Base-by-base conservation (phyloP, 2,797 vertebrate species). In the Rhinatrema bivittatum region DNA sequence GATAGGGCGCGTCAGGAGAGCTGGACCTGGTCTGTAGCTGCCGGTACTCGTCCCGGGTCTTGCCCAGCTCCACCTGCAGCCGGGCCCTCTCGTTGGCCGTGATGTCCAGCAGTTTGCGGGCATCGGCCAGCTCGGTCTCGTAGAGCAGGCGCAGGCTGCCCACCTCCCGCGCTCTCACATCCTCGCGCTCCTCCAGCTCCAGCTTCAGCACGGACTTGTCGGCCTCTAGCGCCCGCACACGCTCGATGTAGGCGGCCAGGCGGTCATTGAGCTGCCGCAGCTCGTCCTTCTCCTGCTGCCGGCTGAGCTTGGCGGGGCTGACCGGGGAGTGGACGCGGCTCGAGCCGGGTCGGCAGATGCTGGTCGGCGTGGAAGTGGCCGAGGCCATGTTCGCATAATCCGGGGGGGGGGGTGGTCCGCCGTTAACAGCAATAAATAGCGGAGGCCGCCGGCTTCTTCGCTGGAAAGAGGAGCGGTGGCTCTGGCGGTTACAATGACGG, bases 221-320 rank as follows among this genome's bases (percentile, higher is more conserved):
- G 10, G 45, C 55, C 32, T 87, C 85, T 46, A 85, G 53, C 15
- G 72, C 68, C 2, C 74, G 75, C 5, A 76, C 80, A 6, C 79
- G 78, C 60, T 86, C 81, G 32, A 88, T 88, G 66, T 85, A 87
- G 24, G 72, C 72, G 31, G 85, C 85, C 11, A 88, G 74, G n/a
- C 83, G 84, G 65, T 89, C 87, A 32, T 91, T 91, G 14, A 89
- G 84, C 30, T 76, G 70, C 7, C 48, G 74, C 24, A 89, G 75
- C 30, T 85, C 79, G 21, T 88, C 86, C 17, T 79, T 85, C 71
- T 86, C 86, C 65, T 82, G 83, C 49, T 81, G 28, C 32, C 81
- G 84, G 43, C 62, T 68, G 10, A 72, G 25, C 16, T 73, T 63
- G 10, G 51, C 44, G 3, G 82, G 80, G 41, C 79, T 77, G 7